These are phyloP conservation scores for Takifugu flavidus DNA, from an alignment of 2,113 vertebrate genomes.

Conservation along the genomic window DNA sequence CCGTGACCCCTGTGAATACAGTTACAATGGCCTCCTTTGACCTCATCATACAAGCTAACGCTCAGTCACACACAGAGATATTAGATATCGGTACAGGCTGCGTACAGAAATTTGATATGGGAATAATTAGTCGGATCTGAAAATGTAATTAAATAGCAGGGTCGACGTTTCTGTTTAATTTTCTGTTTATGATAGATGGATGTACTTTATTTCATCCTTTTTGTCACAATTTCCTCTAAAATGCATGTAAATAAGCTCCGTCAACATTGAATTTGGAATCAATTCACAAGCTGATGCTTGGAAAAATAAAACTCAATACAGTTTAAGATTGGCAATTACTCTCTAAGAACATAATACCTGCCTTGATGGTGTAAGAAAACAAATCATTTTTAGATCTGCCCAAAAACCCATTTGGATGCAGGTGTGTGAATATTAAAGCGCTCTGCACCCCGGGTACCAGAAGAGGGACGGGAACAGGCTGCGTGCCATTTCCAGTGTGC, in stretches of 20 bases:
- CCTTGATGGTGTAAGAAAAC: slow-evolving; percentile 8
- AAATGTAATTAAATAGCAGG: too few species aligned
- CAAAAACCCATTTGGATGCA: slow-evolving; percentile 24
- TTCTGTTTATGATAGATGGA: too few species aligned
- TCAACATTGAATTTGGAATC: slow-evolving; percentile 55
- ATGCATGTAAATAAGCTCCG: slow-evolving; percentile 44
- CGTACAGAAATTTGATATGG: too few species aligned
- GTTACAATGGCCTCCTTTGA: slow-evolving; percentile 48
- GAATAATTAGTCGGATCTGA: too few species aligned
- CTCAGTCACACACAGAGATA: slow-evolving; percentile 28
- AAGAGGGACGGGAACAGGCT: background rate
- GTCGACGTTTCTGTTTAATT: too few species aligned
- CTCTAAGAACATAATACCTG: too few species aligned
- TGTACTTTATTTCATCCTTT: too few species aligned
- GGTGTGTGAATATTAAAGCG: slow-evolving; percentile 6
- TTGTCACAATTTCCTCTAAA: too few species aligned
- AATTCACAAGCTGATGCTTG: slow-evolving; percentile 1
- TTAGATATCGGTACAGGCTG: slow-evolving; percentile 26
- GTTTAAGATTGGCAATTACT: too few species aligned
- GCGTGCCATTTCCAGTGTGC: background rate
- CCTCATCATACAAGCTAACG: slow-evolving; percentile 24
- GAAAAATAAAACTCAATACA: background rate
- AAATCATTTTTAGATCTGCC: slow-evolving; percentile 19
- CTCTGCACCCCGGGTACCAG: background rate
- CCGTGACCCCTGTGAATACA: slow-evolving; percentile 51